A percentile compares a stretch with the other conserved stretches of the same genome.
phyloP scores from a whole-genome alignment of 2,888 invertebrate species.

The Cotesia congregata region DNA sequence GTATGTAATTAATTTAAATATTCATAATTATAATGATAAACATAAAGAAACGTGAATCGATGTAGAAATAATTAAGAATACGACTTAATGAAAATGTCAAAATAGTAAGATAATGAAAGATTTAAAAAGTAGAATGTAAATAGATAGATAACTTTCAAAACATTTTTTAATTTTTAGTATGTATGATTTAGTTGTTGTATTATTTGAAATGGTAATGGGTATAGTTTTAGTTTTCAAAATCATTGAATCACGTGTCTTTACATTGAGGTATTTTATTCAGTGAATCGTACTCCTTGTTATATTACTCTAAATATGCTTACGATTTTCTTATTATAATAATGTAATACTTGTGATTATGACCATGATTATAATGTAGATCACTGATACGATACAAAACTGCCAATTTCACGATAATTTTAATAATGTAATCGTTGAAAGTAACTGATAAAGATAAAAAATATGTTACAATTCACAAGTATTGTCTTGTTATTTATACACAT shows the following conservation, averaged over 20 bases:
- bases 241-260: not conserved
- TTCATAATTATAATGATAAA: not conserved
- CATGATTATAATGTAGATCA: not conserved
- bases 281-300: not conserved
- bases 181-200: not conserved
- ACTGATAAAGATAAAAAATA: conserved; percentile 35
- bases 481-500: conserved; percentile 4
- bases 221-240: not conserved
- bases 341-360: not conserved
- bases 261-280: not conserved
- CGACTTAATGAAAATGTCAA: not conserved
- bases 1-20: not conserved
- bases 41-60: not conserved
- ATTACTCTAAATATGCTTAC: not conserved
- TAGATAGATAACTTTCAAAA: not conserved
- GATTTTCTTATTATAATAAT: not conserved
- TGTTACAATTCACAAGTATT: not conserved
- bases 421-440: conserved; percentile 48
- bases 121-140: not conserved
- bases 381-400: conserved; percentile 40
- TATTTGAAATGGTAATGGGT: not conserved
- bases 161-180: not conserved
- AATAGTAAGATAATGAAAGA: not conserved
- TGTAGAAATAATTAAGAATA: not conserved
- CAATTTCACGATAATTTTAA: conserved; percentile 23